Conservation (phyloP, 1,140 invertebrate genomes). For the Heterodera schachtii region DNA sequence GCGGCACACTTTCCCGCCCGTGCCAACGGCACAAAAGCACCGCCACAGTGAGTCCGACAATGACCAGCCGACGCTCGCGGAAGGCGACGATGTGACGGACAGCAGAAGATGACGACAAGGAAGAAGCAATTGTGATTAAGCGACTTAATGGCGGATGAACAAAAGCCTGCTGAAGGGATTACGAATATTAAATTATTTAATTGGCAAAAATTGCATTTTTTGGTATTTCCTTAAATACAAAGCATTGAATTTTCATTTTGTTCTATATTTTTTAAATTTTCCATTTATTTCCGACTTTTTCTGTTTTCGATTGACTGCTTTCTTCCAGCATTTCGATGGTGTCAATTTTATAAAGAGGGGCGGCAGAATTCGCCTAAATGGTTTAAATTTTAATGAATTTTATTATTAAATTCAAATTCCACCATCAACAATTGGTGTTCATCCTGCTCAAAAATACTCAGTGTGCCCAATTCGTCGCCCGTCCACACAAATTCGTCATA, state of each 20-base stretch:
- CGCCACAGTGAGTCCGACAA: constrained; percentile 30
- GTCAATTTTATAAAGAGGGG: background rate
- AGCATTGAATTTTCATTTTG: too few relatives aligned
- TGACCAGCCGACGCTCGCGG: constrained; percentile 18
- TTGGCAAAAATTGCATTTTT: too few relatives aligned
- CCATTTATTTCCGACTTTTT: background rate
- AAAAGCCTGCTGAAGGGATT: background rate
- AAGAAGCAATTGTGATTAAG: background rate
- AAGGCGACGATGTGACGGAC: constrained; percentile 28
- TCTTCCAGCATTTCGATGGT: constrained; percentile 6
- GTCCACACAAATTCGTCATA: constrained; percentile 29
- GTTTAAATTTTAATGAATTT: background rate
- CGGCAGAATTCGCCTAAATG: background rate
- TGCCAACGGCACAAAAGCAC: constrained; percentile 31
- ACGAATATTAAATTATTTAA: background rate
- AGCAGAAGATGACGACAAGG: background rate
- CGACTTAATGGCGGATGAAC: background rate
- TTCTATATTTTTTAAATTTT: background rate
- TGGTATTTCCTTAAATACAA: too few relatives aligned
- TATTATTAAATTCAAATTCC: background rate
- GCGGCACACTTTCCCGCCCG: constrained; percentile 17
- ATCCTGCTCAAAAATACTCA: constrained; percentile 14
- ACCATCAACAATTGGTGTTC: background rate
- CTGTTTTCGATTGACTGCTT: constrained; percentile 8
- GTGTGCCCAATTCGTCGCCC: constrained; percentile 23